Evolutionary conservation across 2,888 invertebrate genomes (phyloP).

Genomic region (Merodon equestris): DNA sequence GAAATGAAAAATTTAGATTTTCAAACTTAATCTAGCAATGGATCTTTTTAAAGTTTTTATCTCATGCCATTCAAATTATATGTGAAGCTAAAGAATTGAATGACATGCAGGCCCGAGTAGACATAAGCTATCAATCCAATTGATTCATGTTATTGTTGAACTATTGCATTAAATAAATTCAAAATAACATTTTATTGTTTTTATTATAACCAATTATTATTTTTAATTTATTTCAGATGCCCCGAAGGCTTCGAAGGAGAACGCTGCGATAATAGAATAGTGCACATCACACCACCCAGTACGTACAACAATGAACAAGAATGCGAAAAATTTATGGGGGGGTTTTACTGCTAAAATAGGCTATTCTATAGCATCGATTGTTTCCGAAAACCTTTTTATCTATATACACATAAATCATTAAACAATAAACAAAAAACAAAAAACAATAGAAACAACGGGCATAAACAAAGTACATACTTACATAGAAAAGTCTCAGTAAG

Average conservation of each 20-base stretch:
- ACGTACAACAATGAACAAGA: constrained; percentile 79
- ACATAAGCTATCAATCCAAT: too few relatives aligned
- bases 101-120: too few relatives aligned
- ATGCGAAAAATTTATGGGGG: constrained; percentile 78
- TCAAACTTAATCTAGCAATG: too few relatives aligned
- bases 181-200: too few relatives aligned
- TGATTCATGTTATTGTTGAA: too few relatives aligned
- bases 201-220: not conserved
- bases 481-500: constrained; percentile 53
- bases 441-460: constrained; percentile 10
- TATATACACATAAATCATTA: constrained; percentile 25
- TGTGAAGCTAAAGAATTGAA: too few relatives aligned
- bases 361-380: constrained; percentile 79
- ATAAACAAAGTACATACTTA: not conserved
- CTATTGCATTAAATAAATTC: too few relatives aligned
- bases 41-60: too few relatives aligned
- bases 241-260: constrained; percentile 77
- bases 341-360: constrained; percentile 80
- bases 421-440: too few relatives aligned
- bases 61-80: too few relatives aligned
- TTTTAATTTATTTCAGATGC: constrained; percentile 74
- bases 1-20: too few relatives aligned
- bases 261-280: constrained; percentile 77
- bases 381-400: constrained; percentile 54
- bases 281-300: constrained; percentile 77